Base-by-base conservation (phyloP, 2,113 vertebrate species). In the Psilopsiagon aymara region DNA sequence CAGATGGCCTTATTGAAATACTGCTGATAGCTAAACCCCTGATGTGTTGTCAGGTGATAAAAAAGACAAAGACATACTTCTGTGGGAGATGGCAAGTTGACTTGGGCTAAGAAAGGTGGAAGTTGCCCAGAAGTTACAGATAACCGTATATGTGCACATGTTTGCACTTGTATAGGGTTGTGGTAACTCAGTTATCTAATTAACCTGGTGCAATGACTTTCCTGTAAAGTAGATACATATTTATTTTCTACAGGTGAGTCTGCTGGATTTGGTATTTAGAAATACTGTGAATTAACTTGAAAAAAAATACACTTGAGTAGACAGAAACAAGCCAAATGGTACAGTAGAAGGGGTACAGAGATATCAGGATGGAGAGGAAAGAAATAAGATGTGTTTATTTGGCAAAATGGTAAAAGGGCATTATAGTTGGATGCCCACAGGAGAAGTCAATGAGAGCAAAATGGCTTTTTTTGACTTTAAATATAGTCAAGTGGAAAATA, bases 111-210 rank as follows among this genome's bases (percentile, higher is more conserved):
- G n/a, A 28, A 69, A 70, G 28, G 4, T 46, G 17, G 18, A 55
- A 52, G 24, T 11, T 75, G 53, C 16, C 39, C 0, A 0, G 13
- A 33, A 64, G 6, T 74, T 23, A 31, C 7, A 31, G 52, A 7
- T 8, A 29, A 44, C 27, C 3, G 2, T 1, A 2, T 18, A 1
- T 4, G 1, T 1, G 39, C 14, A 3, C 3, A 1, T 1, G 0
- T 62, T 46, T 35, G 18, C 5, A 3, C 12, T 39, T 47, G 8
- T 3, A 0, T 20, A 1, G 7, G 41, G 18, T 31, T 15, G 39
- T 25, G 7, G 14, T 71, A 53, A 27, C 24, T 80, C 20, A 4
- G 12, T n/a, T 70, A n/a, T 12, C 17, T 33, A 13, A 64, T 55
- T 33, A n/a, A 27, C 17, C 49, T 2, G 1, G 24, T 62, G 25